These are phyloP conservation scores for Ormyrus pomaceus DNA, from an alignment of 2,888 invertebrate species.

Conservation along the genomic window DNA sequence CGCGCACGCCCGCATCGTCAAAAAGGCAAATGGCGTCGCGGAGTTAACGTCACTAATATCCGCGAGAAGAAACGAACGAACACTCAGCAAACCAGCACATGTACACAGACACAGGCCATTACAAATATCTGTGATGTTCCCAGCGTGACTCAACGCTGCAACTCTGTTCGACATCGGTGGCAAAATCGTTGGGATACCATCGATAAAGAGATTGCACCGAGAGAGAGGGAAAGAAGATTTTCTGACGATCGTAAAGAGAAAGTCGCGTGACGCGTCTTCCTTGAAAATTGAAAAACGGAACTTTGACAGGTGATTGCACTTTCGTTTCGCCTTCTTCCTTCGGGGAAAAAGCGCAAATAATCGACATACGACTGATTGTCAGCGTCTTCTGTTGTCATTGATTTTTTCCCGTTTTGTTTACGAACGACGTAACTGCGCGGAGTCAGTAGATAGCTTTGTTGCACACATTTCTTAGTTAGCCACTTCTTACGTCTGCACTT, in stretches of 20 bases:
- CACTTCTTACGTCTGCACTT: too few species aligned
- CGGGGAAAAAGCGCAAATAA: neutral
- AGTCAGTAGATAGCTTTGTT: too few species aligned
- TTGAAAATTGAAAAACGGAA: slow-evolving; percentile 3
- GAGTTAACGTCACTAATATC: slow-evolving; percentile 20
- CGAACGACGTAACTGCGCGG: neutral
- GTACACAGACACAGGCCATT: neutral
- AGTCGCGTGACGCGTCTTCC: neutral
- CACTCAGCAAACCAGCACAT: neutral
- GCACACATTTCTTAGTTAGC: too few species aligned
- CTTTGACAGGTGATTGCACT: slow-evolving; percentile 32
- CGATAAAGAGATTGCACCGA: too few species aligned
- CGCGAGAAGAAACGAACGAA: too few species aligned
- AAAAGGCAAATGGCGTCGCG: slow-evolving; percentile 39
- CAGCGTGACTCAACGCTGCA: neutral
- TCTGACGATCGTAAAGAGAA: too few species aligned
- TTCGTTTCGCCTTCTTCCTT: neutral
- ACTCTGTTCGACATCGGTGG: neutral
- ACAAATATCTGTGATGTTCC: neutral
- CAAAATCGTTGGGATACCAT: neutral
- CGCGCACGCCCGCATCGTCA: neutral
- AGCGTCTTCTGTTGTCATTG: slow-evolving; percentile 26
- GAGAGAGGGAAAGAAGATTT: too few species aligned
- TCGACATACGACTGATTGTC: neutral
- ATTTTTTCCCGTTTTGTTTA: slow-evolving; percentile 13